Evolutionary conservation across 2,113 vertebrate genomes (phyloP).

Genomic region (Silurus glanis): DNA sequence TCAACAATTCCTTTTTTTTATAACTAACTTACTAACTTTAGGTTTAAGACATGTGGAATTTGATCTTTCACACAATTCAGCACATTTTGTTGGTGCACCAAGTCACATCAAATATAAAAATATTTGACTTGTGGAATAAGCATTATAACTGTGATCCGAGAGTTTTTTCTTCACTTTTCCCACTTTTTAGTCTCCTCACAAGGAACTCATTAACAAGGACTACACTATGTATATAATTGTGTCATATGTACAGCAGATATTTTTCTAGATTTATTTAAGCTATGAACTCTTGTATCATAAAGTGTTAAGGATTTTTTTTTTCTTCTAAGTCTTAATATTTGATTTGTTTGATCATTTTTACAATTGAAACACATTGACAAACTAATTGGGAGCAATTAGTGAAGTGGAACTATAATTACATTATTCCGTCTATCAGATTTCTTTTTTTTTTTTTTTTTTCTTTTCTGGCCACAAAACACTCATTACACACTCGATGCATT

Average conservation of each 20-base stretch:
- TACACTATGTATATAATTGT: conserved; percentile 88
- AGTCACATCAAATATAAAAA: not conserved
- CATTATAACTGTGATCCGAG: conserved; percentile 24
- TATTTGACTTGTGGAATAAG: not conserved
- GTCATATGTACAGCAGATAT: conserved; percentile 91
- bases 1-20: not conserved
- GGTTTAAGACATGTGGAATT: too few relatives aligned
- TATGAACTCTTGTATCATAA: conserved; percentile 77
- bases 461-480: too few relatives aligned
- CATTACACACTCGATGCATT: not conserved
- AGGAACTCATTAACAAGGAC: conserved; percentile 52
- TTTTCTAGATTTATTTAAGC: conserved; percentile 95
- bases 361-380: not conserved
- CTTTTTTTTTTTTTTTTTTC: not conserved
- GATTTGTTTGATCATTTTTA: not conserved
- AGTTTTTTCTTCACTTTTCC: not conserved
- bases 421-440: not conserved
- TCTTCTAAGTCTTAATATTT: conserved; percentile 34
- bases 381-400: conserved; percentile 5
- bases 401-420: not conserved
- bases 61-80: not conserved
- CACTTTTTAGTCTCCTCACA: conserved; percentile 17
- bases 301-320: conserved; percentile 63
- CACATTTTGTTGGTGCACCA: not conserved
- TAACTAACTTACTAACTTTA: not conserved